Percentiles rank a stretch among this genome's conserved stretches.
Conservation (phyloP, 2,797 vertebrate species). For the Choloepus didactylus region DNA sequence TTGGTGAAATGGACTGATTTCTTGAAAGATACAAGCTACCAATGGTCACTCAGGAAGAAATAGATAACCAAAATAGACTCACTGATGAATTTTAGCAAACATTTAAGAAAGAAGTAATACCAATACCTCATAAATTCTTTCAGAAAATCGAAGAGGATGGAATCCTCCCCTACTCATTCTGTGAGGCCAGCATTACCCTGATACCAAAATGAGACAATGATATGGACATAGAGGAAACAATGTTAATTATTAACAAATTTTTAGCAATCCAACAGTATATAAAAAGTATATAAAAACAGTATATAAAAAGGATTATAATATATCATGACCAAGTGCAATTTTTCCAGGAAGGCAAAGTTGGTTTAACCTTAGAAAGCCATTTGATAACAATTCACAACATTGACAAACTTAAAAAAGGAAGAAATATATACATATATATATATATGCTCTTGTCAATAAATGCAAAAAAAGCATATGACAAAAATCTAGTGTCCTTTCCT, state of each 20-base stretch:
- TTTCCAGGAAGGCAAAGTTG: not conserved
- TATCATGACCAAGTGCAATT: not conserved
- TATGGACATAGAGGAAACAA: not conserved
- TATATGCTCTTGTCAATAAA: not conserved
- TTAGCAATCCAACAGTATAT: not conserved
- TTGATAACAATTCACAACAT: not conserved
- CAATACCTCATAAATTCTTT: not conserved
- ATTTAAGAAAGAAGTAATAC: not conserved
- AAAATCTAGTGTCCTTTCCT: not conserved
- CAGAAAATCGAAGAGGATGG: not conserved
- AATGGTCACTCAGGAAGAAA: slow-evolving; percentile 22
- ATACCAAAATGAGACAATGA: not conserved
- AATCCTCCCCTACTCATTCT: not conserved
- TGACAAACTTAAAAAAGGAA: not conserved
- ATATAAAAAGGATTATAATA: no score
- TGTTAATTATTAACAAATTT: not conserved
- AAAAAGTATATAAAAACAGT: not conserved
- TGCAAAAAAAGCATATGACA: not conserved
- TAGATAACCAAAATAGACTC: not conserved
- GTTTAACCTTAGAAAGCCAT: not conserved
- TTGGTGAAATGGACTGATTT: not conserved
- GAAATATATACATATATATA: not conserved
- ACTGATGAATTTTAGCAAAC: no score
- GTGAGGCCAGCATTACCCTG: not conserved
- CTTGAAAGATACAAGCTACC: slow-evolving; percentile 23